phyloP scores from a whole-genome alignment of 2,888 invertebrate genomes.

The Phoronis australis region DNA sequence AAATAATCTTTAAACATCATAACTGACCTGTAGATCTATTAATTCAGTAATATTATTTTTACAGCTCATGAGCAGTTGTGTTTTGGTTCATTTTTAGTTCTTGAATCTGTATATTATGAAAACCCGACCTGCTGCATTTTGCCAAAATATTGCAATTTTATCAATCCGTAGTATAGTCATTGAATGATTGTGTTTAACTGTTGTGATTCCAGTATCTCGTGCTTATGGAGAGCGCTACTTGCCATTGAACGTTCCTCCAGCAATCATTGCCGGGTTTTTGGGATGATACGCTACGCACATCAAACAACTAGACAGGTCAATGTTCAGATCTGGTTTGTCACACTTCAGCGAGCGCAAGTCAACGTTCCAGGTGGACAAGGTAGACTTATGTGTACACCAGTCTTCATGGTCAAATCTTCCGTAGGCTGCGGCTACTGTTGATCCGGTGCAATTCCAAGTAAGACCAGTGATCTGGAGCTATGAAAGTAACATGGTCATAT shows the following conservation, averaged over 20 bases:
- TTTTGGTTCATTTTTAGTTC: no score
- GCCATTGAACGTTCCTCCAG: constrained; percentile 54
- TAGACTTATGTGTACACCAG: constrained; percentile 52
- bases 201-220: no score
- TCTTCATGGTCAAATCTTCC: constrained; percentile 52
- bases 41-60: no score
- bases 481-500: constrained; percentile 23
- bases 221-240: no score
- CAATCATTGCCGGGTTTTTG: constrained; percentile 50
- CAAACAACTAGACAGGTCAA: constrained; percentile 52
- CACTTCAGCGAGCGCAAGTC: constrained; percentile 44
- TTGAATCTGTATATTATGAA: no score
- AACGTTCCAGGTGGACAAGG: constrained; percentile 52
- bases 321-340: constrained; percentile 49
- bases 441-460: constrained; percentile 53
- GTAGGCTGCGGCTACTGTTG: constrained; percentile 49
- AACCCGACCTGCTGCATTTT: no score
- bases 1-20: no score
- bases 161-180: no score
- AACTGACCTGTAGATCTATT: no score
- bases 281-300: constrained; percentile 54
- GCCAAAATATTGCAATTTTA: no score
- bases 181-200: no score
- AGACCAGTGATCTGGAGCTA: constrained; percentile 46
- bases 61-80: no score